Base-by-base conservation (phyloP, 1,140 invertebrate species). In the Augochlora pura region DNA sequence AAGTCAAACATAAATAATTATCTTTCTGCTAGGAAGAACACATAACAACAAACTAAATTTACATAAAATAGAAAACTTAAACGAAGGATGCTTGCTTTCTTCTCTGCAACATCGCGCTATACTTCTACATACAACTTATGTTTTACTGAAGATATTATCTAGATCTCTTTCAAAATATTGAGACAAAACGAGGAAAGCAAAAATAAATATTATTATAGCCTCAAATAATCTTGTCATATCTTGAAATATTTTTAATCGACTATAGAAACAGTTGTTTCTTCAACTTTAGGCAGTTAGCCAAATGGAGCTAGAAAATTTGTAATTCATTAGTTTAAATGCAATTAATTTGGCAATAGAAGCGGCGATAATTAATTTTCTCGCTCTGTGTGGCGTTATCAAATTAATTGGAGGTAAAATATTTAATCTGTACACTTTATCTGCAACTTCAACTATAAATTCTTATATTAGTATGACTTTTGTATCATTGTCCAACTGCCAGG, bases 61-160 rank as follows among this genome's bases (percentile, higher is more conserved):
- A 27, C 6, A 60, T 70, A 32, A 38, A 60, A 74, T 49, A 77
- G n/a, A 76, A 32, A 54, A 73, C 80, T 70, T 87, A 78, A 83
- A 89, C 77, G 18, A 86, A 83, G 78, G 77, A 67, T 59, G 70
- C 77, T 84, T n/a, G n/a, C n/a, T n/a, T n/a, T 76, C 80, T 82
- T 82, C 81, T 79, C 74, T 77, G n/a, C 63, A 75, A 80, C 69
- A 73, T 80, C 70, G 71, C 80, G 77, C 80, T 64, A 52, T 59
- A 65, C 79, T 54, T 49, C 57, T 66, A 64, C 42, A 18, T 59
- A 3, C 16, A 71, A 71, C 0, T 69, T 62, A 42, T 68, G 54
- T 9, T n/a, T n/a, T 1, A 9, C 54, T 54, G 10, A 23, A 59
- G 10, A 27, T 0, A 59, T 52, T 52, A 52, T 52, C 18, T 16